Base-by-base conservation (phyloP, 2,797 vertebrate species). In the Lepus oiostolus region DNA sequence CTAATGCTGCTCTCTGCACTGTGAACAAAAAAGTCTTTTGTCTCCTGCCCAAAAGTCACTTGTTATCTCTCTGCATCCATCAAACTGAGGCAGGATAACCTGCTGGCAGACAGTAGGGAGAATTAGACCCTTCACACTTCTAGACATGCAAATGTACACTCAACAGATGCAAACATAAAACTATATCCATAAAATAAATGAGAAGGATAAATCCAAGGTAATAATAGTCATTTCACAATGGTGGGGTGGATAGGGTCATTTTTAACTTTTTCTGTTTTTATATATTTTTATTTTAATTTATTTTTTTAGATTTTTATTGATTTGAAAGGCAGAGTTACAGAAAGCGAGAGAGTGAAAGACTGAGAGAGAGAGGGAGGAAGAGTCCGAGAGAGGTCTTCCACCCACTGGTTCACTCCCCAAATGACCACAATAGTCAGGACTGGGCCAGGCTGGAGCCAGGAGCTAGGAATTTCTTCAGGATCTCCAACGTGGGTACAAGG, bases 31-130 rank as follows among this genome's bases (percentile, higher is more conserved):
- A 90, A 95, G 35, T 50, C 12, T 10, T 38, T 75, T 38, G 38
- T 91, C 60, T 90, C 35, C 92, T 54, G 16, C 11, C 38, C 50
- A n/a, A 70, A 77, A 82, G n/a, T 50, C 77, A 85, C 87, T 74
- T 22, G 26, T 79, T 42, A 63, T 77, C 77, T 90, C 47, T 26
- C 60, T 83, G 19, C 24, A 60, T 17, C 7, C n/a, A 42, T 42
- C 30, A 85, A 71, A 72, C 16, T 13, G 42, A 90, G 62, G 35
- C 30, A 80, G 21, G 10, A 16, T 58, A 32, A 60, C 7, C 28
- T 72, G 60, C 30, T 75, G 81, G 79, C 28, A 58, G n/a, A 19
- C 67, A 89, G 2, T 1, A 72, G 50, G 30, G 60, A 72, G 35
- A 67, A 60, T 72, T 60, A 83, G 67, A 58, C 1, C 14, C 54